Evolutionary conservation across 2,797 vertebrate species (phyloP), one percentile per base, ranked within the genome.

Genomic region (Luscinia megarhynchos): DNA sequence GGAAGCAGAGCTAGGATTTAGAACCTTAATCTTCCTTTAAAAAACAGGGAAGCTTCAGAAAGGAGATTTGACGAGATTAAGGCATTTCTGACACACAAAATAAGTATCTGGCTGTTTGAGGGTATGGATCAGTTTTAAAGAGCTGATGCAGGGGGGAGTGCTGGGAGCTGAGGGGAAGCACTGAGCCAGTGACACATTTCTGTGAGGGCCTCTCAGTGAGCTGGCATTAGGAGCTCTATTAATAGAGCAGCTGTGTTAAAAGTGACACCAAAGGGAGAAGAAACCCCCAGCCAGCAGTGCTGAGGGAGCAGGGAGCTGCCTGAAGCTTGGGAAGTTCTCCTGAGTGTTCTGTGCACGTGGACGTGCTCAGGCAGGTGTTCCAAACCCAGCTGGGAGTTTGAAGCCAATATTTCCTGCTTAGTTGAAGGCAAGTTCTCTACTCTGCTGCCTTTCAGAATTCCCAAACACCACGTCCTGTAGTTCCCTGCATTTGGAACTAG

Each of bases 21-120:
- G 89, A 70, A 29, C 51, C 36, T 84, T 93, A 95, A 95, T 94
- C 94, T 93, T 80, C 88, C 75, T 96, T 94, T 92, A 51, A 79
- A 94, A 94, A 94, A 50, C 10, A 2, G 64, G 23, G 57, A 92
- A 75, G 95, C 91, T 94, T 96, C 82, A 85, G 88, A 91, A 93
- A 93, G 79, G 82, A 84, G 93, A 93, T 93, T 96, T 94, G 94
- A 92, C 63, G 91, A 91, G 91, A 93, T 95, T 85, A 96, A 92
- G 84, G 91, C 81, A 38, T 83, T 97, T 96, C 86, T 92, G 94
- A 87, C 86, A 96, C 70, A 89, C 8, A 1, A 46, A 93, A 29
- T 80, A 79, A 81, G 73, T 53, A 61, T 84, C 67, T 48, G 93
- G 46, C 86, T 88, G 58, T 69, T 79, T 80, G 61, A 54, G 62